Conservation (phyloP, 2,888 invertebrate species). For the Notodonta dromedarius region DNA sequence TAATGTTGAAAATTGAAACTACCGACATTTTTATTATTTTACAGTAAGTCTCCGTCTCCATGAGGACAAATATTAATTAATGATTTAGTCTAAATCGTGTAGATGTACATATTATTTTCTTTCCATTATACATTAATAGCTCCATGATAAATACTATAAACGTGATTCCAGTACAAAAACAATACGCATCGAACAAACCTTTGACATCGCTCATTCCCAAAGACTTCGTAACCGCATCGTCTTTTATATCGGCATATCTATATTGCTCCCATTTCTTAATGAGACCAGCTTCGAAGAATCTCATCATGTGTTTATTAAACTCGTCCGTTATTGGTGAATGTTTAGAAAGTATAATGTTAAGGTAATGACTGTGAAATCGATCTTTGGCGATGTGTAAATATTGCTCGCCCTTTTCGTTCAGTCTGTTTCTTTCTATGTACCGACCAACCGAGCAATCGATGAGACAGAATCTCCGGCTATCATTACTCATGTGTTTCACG, state of each 20-base stretch:
- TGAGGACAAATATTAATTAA: neutral
- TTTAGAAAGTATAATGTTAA: constrained; percentile 61
- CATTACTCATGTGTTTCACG: constrained; percentile 55
- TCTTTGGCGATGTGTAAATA: constrained; percentile 72
- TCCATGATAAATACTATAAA: constrained; percentile 59
- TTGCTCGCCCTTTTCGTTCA: constrained; percentile 69
- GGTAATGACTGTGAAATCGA: constrained; percentile 70
- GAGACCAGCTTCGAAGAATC: constrained; percentile 69
- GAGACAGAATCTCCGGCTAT: constrained; percentile 67
- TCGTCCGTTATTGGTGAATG: constrained; percentile 62
- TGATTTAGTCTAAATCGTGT: neutral
- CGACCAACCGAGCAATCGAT: constrained; percentile 72
- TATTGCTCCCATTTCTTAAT: constrained; percentile 76
- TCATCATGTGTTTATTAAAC: constrained; percentile 60
- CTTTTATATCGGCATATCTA: constrained; percentile 63
- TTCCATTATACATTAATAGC: constrained; percentile 39
- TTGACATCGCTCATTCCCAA: constrained; percentile 59
- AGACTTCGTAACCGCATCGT: constrained; percentile 60
- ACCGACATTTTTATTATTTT: too few species aligned
- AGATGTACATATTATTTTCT: constrained; percentile 1
- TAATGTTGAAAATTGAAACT: too few species aligned
- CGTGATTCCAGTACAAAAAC: constrained; percentile 43
- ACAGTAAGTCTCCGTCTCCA: too few species aligned
- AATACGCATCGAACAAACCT: constrained; percentile 63
- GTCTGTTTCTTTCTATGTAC: constrained; percentile 59